phyloP scores from a whole-genome alignment of 2,888 invertebrate species.

The Caenorhabditis doughertyi region DNA sequence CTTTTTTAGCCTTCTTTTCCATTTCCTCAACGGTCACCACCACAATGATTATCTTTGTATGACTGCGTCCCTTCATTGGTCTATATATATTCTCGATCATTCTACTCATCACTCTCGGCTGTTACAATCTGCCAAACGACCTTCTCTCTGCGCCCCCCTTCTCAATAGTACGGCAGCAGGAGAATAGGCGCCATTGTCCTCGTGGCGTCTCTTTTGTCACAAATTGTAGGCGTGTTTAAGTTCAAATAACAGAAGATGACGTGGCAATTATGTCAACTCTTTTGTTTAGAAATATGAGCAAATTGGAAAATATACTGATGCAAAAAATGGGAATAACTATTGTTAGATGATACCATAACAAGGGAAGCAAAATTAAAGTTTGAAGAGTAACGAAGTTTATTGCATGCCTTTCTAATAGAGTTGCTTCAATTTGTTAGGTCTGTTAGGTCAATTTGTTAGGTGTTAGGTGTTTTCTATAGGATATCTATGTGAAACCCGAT shows the following conservation, averaged over 20 bases:
- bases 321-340: too few relatives aligned
- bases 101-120: conserved; percentile 18
- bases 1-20: conserved; percentile 18
- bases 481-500: too few relatives aligned
- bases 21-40: conserved; percentile 50
- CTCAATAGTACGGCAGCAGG: conserved; percentile 39
- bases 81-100: conserved; percentile 23
- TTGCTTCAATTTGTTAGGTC: too few relatives aligned
- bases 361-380: too few relatives aligned
- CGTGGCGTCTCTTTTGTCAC: conserved; percentile 27
- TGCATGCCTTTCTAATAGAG: too few relatives aligned
- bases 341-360: too few relatives aligned
- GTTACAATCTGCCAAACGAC: conserved; percentile 56
- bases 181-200: conserved; percentile 60
- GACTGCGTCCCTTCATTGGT: conserved; percentile 30
- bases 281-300: not conserved
- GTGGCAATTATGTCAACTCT: conserved; percentile 18
- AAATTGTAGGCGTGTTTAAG: conserved; percentile 7
- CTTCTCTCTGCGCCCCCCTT: conserved; percentile 43
- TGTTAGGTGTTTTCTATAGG: too few relatives aligned
- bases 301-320: not conserved
- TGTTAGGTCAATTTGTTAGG: too few relatives aligned
- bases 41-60: conserved; percentile 25
- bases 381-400: too few relatives aligned
- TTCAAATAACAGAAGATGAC: conserved; percentile 38